Percentiles rank a stretch among this genome's conserved stretches.
Evolutionary conservation across 2,113 vertebrate genomes (phyloP).

Genomic region (Columba livia): DNA sequence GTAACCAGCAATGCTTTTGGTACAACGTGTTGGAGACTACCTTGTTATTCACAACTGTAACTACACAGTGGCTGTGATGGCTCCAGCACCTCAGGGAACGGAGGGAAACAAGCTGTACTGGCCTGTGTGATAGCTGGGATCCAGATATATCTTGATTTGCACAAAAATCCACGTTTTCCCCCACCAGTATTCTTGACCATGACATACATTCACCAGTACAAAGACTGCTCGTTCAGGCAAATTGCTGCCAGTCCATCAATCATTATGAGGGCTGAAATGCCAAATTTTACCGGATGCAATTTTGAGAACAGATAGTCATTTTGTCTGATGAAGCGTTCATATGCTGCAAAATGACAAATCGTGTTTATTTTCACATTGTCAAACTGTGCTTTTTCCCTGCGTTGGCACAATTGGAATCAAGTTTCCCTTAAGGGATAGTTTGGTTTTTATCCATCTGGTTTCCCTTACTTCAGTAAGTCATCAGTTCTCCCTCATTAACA

Average conservation of each 20-base stretch:
- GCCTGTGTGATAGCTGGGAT: not conserved
- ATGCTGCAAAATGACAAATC: conserved; percentile 38
- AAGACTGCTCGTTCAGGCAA: not conserved
- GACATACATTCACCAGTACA: not conserved
- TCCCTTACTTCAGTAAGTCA: conserved; percentile 31
- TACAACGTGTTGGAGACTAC: not conserved
- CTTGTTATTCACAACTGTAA: not conserved
- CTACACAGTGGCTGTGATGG: not conserved
- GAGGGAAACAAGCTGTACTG: not conserved
- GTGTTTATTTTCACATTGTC: conserved; percentile 49
- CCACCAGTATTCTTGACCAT: not conserved
- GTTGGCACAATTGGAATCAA: conserved; percentile 10
- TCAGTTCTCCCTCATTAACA: conserved; percentile 60
- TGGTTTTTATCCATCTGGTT: conserved; percentile 45
- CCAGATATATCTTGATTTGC: not conserved
- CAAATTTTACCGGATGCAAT: not conserved
- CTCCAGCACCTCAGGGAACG: not conserved
- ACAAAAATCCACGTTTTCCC: not conserved
- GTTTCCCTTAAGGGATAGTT: conserved; percentile 45
- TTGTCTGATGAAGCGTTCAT: conserved; percentile 5
- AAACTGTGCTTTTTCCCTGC: not conserved
- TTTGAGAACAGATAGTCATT: not conserved
- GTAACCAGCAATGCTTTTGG: not conserved
- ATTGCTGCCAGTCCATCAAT: conserved; percentile 17
- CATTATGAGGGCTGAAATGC: not conserved